Conservation (phyloP, 1,140 invertebrate genomes). For the Atta texana region DNA sequence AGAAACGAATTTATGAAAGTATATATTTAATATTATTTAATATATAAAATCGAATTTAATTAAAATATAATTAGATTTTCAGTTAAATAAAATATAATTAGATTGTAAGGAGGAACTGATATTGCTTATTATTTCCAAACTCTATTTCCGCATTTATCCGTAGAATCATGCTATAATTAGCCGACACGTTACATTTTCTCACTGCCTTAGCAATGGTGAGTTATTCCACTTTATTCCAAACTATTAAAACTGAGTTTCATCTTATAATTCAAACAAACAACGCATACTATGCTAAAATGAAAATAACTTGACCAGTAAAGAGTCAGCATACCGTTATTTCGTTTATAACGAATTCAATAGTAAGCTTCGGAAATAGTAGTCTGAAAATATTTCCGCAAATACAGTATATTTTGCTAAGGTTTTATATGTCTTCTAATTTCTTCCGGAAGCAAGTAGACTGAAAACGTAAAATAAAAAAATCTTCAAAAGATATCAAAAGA, state of each 20-base stretch:
- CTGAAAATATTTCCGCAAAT: background rate
- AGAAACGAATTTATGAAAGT: background rate
- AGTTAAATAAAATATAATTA: background rate
- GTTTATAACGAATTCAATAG: background rate
- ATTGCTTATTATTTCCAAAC: background rate
- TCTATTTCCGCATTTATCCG: background rate
- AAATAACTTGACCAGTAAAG: slow-evolving; percentile 10
- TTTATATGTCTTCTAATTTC: background rate
- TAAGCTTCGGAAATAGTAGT: background rate
- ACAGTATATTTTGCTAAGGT: background rate
- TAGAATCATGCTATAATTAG: background rate
- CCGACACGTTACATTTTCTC: background rate
- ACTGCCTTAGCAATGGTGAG: background rate
- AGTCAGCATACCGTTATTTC: background rate
- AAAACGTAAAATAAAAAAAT: background rate
- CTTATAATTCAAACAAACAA: background rate
- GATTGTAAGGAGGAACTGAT: background rate
- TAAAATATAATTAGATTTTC: background rate
- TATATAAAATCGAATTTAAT: background rate
- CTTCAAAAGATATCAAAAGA: background rate
- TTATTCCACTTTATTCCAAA: background rate
- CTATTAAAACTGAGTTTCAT: background rate
- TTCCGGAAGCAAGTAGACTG: background rate
- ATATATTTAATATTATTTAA: background rate
- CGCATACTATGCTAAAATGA: background rate